Evolutionary conservation across 2,797 vertebrate genomes (phyloP).

Genomic region (Phyllotis vaccarum): DNA sequence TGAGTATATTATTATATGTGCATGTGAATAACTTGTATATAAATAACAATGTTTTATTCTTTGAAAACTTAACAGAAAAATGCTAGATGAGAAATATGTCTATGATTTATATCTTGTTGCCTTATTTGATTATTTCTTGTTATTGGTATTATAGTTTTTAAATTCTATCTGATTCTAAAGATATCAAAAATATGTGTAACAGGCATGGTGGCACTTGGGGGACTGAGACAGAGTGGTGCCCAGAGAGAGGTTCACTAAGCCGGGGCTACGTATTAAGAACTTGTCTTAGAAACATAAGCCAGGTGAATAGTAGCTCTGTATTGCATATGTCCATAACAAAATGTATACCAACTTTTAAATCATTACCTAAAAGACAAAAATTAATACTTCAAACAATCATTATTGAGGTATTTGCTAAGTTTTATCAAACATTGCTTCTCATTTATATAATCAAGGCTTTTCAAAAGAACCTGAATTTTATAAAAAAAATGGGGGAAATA

Average conservation of each 20-base stretch:
- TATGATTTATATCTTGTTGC: not conserved
- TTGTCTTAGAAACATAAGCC: not conserved
- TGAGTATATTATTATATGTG: not conserved
- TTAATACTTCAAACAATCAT: not conserved
- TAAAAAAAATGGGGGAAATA: not conserved
- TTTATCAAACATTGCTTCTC: not conserved
- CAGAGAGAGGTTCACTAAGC: not conserved
- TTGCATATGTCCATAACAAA: not conserved
- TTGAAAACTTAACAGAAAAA: not conserved
- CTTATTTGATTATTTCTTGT: not conserved
- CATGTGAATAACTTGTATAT: not conserved
- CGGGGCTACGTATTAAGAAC: not conserved
- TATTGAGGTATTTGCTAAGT: not conserved
- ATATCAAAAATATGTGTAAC: not conserved
- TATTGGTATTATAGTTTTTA: not conserved
- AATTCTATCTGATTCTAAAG: not conserved
- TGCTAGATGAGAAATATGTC: not conserved
- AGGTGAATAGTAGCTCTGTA: not conserved
- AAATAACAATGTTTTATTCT: not conserved
- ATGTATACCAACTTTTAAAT: not conserved
- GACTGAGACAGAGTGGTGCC: not conserved
- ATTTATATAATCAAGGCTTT: not conserved
- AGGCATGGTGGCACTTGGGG: too few relatives aligned
- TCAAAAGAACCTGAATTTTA: not conserved
- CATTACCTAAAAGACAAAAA: not conserved